Evolutionary conservation across 2,113 vertebrate species (phyloP), one percentile per base, ranked within the genome.

Genomic region (Furnarius figulus): DNA sequence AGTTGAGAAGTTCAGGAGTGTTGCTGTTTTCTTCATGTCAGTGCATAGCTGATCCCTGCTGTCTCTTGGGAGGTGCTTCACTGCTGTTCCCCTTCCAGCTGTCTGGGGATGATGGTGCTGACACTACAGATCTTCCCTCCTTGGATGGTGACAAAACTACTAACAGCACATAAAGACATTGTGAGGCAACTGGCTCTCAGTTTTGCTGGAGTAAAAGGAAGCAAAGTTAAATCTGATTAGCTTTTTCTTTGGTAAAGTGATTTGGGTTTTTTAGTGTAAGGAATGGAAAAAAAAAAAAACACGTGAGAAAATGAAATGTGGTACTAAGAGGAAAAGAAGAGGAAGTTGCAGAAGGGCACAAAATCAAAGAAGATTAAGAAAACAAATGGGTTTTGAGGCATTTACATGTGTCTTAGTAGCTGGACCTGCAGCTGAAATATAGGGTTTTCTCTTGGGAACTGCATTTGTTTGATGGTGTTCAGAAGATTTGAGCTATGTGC

Each of bases 21-120:
- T 30, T 0, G 1, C 20, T 63, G 31, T 1, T 50, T 62, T 83
- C 74, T 35, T 89, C 1, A 2, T 14, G 9, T 53, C 15, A 10
- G 3, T 44, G 24, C 2, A 2, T 33, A 30, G 33, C 46, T 53
- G 8, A 63, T 90, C 19, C 14, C 10, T 0, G 1, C 21, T 7
- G 12, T 44, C 28, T 33, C 39, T 35, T 14, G 19, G 59, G 39
- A 67, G 30, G 7, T 63, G 37, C n/a, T 78, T 53, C 1, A 9
- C 31, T 92, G 53, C 85, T 53, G 40, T 94, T 94, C 71, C 78
- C 93, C 7, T 44, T 67, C 46, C 1, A 8, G 22, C 50, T 4
- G 2, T 20, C 44, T 23, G 12, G 42, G 14, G 12, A 14, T 24
- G 50, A 24, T 72, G 30, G 5, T 58, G 31, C 33, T 75, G 47